Conservation (phyloP, 2,113 vertebrate species). For the Aegithalos caudatus region DNA sequence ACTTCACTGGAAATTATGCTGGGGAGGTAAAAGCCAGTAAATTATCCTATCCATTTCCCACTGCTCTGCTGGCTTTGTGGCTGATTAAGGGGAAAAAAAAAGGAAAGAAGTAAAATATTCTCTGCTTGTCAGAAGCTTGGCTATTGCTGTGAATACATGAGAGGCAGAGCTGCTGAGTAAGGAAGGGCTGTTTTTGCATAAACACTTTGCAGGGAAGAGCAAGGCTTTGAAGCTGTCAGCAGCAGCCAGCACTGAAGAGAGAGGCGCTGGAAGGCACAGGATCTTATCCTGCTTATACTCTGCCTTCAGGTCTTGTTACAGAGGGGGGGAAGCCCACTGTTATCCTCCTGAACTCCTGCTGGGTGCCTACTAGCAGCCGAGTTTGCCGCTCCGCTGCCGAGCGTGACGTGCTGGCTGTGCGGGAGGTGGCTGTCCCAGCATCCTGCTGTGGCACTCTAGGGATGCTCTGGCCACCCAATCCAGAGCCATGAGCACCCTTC, state of each 20-base stretch:
- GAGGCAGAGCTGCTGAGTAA: constrained; percentile 55
- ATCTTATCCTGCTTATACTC: not conserved
- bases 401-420: accelerated
- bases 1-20: not conserved
- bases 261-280: not conserved
- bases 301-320: not conserved
- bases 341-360: not conserved
- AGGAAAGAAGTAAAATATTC: not conserved
- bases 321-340: not conserved
- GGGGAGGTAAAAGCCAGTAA: not conserved
- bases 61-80: not conserved
- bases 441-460: accelerated
- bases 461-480: not conserved
- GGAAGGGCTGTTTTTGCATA: constrained; percentile 12
- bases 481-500: not conserved
- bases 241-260: not conserved
- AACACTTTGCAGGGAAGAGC: constrained; percentile 9
- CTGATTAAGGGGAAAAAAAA: not conserved
- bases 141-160: not conserved
- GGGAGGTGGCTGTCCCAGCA: no score
- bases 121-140: constrained; percentile 22
- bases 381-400: accelerated
- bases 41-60: not conserved
- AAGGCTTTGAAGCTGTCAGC: constrained; percentile 17
- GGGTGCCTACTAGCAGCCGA: not conserved